Evolutionary conservation across 2,113 vertebrate genomes (phyloP).

Genomic region (Albula glossodonta): DNA sequence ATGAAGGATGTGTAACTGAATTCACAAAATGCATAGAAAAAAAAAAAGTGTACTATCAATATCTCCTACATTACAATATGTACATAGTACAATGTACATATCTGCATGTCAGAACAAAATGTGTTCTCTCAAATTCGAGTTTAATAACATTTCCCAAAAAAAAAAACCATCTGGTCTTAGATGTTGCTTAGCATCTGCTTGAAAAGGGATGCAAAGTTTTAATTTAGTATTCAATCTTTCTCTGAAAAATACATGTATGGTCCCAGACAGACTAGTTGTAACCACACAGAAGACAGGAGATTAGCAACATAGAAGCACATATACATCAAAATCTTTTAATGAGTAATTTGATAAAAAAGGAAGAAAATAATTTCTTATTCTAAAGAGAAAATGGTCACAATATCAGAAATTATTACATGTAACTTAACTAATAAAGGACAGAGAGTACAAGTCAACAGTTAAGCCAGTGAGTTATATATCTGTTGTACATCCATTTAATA

Average conservation of each 20-base stretch:
- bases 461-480: not conserved
- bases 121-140: too few species aligned
- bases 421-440: not conserved
- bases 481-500: not conserved
- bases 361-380: not conserved
- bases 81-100: too few species aligned
- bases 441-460: not conserved
- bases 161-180: too few species aligned
- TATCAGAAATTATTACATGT: not conserved
- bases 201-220: not conserved
- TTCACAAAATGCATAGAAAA: too few species aligned
- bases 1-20: too few species aligned
- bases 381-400: not conserved
- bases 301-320: not conserved
- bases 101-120: too few species aligned
- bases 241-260: not conserved
- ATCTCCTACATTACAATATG: too few species aligned
- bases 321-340: slow-evolving; percentile 4
- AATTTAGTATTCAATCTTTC: not conserved
- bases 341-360: not conserved
- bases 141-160: too few species aligned
- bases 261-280: not conserved
- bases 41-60: too few species aligned
- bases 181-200: too few species aligned
- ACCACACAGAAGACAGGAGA: not conserved